Conservation (phyloP, 2,113 vertebrate species). For the Proterorhinus semilunaris region DNA sequence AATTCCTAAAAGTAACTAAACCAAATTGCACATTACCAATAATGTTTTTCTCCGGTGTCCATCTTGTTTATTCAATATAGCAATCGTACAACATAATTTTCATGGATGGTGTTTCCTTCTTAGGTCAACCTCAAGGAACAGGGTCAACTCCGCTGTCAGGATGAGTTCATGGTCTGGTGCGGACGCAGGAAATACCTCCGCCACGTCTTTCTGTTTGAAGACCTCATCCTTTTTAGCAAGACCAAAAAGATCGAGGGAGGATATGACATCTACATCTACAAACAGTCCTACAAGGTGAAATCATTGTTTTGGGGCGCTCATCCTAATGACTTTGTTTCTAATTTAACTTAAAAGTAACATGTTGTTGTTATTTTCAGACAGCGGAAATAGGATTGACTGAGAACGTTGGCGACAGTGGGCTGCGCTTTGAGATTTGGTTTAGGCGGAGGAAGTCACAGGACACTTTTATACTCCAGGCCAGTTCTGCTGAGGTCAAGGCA, state of each 20-base stretch:
- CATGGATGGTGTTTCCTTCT: slow-evolving; percentile 36
- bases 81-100: no score
- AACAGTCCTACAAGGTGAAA: slow-evolving; percentile 83
- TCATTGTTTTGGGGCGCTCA: not conserved
- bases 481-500: slow-evolving; percentile 77
- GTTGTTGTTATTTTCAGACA: slow-evolving; percentile 61
- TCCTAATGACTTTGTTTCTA: not conserved
- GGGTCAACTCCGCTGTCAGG: slow-evolving; percentile 82
- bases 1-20: no score
- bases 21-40: no score
- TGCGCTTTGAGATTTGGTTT: slow-evolving; percentile 88
- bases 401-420: slow-evolving; percentile 82
- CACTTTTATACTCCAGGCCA: slow-evolving; percentile 82
- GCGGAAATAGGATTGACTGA: slow-evolving; percentile 86
- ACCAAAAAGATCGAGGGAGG: slow-evolving; percentile 83
- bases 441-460: slow-evolving; percentile 83
- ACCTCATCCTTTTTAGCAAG: slow-evolving; percentile 87
- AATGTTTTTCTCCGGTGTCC: no score
- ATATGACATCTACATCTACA: slow-evolving; percentile 83
- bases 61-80: slow-evolving; percentile 26
- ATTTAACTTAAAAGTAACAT: not conserved
- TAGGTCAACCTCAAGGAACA: slow-evolving; percentile 87
- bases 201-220: slow-evolving; percentile 85
- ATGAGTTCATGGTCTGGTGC: slow-evolving; percentile 84
- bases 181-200: slow-evolving; percentile 83